These are phyloP conservation scores for Agrochola lychnidis DNA, from an alignment of 2,888 invertebrate species.

Conservation along the genomic window DNA sequence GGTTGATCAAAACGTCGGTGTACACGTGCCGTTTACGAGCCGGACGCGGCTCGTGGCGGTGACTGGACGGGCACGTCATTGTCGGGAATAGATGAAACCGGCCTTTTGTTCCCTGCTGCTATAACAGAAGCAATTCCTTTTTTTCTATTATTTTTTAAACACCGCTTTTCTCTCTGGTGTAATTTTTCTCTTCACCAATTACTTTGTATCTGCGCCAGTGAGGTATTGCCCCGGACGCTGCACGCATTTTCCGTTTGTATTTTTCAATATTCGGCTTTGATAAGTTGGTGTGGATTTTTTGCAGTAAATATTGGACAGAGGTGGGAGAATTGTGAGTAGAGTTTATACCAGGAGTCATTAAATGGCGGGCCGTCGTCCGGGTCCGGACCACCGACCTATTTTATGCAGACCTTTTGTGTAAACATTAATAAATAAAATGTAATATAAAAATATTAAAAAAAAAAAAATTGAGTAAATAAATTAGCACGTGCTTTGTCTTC, in stretches of 20 bases:
- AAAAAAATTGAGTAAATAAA: no score
- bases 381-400: no score
- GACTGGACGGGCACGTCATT: slow-evolving; percentile 65
- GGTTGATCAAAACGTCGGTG: slow-evolving; percentile 44
- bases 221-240: slow-evolving; percentile 73
- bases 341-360: background rate
- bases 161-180: slow-evolving; percentile 75
- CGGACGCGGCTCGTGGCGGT: slow-evolving; percentile 27
- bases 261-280: slow-evolving; percentile 72
- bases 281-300: slow-evolving; percentile 37
- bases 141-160: slow-evolving; percentile 77
- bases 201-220: slow-evolving; percentile 81
- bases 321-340: background rate
- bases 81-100: slow-evolving; percentile 71
- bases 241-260: slow-evolving; percentile 69
- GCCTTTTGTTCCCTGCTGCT: slow-evolving; percentile 75
- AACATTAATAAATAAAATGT: no score
- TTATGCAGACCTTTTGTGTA: no score
- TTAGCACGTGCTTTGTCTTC: no score
- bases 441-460: no score
- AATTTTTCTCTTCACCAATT: slow-evolving; percentile 84
- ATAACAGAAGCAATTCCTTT: slow-evolving; percentile 77
- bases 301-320: background rate
- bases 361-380: no score
- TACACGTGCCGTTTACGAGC: slow-evolving; percentile 50